Evolutionary conservation across 1,140 invertebrate genomes (phyloP), one percentile per base, ranked within the genome.

Genomic region (Saccostrea glomerata): DNA sequence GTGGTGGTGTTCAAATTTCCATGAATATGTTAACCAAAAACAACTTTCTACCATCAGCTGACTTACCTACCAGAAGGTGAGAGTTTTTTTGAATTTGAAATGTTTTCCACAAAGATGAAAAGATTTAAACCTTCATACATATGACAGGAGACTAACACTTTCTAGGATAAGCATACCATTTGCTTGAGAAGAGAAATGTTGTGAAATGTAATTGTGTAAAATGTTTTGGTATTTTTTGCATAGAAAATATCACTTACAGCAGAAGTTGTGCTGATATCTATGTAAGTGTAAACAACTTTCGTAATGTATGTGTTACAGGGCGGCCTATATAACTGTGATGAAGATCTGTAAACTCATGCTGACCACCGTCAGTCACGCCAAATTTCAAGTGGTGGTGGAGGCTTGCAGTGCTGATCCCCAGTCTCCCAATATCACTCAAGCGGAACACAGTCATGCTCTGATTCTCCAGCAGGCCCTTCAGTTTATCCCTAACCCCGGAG

Each of bases 281-380:
- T 9, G 2, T 47, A 6, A 47, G 47, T 47, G 5, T 47, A 47
- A 47, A 47, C 47, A 47, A 47, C 47, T 47, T 47, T 47, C 60
- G 6, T 84, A 70, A 86, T 87, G n/a, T 82, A 25, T 85, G 11
- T 30, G 86, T 92, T 94, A 23, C 93, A 96, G 96, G 93, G 97
- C 97, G 73, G 98, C 98, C 0, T 98, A 98, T 95, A 96, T 98
- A 90, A 97, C 97, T 82, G 97, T 98, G 82, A 95, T 99, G 83
- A 98, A 98, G 94, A 96, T 99, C 84, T 97, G 97, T 85, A 99
- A 99, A 95, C 94, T 99, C 40, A 96, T 98, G 89, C 95, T 99
- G 86, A 95, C 95, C 4, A 98, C 97, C 13, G 97, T 98, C 96
- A 97, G 94, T 95, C 97, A 93, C 96, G 96, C 90, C 93, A 93